phyloP scores from a whole-genome alignment of 2,113 vertebrate genomes.

The Cynocephalus volans region DNA sequence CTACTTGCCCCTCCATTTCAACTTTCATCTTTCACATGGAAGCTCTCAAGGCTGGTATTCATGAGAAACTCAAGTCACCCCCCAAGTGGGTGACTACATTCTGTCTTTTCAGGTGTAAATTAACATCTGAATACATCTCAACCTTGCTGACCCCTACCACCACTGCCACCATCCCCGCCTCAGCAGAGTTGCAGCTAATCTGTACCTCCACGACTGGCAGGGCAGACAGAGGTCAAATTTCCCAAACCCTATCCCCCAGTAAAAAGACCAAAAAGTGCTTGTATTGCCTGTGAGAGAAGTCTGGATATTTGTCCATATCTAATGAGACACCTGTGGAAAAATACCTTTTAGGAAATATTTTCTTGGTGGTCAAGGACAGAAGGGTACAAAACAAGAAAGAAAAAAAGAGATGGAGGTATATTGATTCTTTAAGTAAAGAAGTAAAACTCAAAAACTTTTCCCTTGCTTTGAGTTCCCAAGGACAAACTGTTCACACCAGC shows the following conservation, averaged over 20 bases:
- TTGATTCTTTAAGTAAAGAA: conserved; percentile 12
- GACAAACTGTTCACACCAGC: background rate
- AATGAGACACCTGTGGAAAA: conserved; percentile 21
- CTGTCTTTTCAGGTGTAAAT: conserved; percentile 85
- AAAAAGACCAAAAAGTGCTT: background rate
- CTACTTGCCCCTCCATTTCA: background rate
- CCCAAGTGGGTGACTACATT: conserved; percentile 66
- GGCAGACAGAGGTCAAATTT: conserved; percentile 49
- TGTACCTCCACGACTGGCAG: conserved; percentile 24
- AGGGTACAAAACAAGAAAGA: background rate
- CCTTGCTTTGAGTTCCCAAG: background rate
- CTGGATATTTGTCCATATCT: background rate
- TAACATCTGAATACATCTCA: conserved; percentile 83
- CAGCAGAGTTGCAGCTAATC: background rate
- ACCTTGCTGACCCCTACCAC: conserved; percentile 72
- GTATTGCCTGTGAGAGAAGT: background rate
- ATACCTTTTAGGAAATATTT: background rate
- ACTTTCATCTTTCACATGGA: conserved; percentile 72
- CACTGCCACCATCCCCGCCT: conserved; percentile 1
- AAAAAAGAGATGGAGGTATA: background rate
- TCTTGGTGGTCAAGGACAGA: conserved; percentile 14
- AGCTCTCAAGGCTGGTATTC: conserved; percentile 60
- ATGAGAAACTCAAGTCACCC: conserved; percentile 71
- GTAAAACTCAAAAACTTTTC: too few relatives aligned
- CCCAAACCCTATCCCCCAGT: background rate